Conservation (phyloP, 1,140 invertebrate genomes). For the Lordiphosa stackelbergi region DNA sequence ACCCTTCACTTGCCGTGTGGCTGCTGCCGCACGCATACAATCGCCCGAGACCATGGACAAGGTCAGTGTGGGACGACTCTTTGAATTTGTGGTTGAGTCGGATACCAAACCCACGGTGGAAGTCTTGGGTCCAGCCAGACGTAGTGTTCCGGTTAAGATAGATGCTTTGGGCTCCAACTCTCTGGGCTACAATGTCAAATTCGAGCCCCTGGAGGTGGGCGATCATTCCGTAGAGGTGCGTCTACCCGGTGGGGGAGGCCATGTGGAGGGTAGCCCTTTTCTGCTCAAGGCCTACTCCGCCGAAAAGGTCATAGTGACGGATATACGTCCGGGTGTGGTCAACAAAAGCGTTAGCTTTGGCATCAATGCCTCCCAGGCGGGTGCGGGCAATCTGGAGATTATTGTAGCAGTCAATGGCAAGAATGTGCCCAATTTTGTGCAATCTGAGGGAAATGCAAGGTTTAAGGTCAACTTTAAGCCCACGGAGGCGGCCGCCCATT, state of each 20-base stretch:
- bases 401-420: slow-evolving; percentile 98
- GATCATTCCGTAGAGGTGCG: slow-evolving; percentile 94
- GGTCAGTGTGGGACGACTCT: slow-evolving; percentile 90
- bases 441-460: slow-evolving; percentile 96
- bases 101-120: slow-evolving; percentile 86
- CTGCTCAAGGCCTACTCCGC: slow-evolving; percentile 97
- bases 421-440: slow-evolving; percentile 99
- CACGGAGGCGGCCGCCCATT: slow-evolving; percentile 91
- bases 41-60: slow-evolving; percentile 90
- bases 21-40: slow-evolving; percentile 86
- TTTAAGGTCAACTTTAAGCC: slow-evolving; percentile 98
- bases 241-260: slow-evolving; percentile 85
- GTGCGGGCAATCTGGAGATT: slow-evolving; percentile 97
- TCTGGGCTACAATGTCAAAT: slow-evolving; percentile 83
- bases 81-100: slow-evolving; percentile 91
- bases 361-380: slow-evolving; percentile 86
- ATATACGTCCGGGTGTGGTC: slow-evolving; percentile 91
- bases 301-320: slow-evolving; percentile 88
- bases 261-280: slow-evolving; percentile 96
- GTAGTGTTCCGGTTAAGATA: slow-evolving; percentile 83
- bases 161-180: slow-evolving; percentile 77
- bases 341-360: slow-evolving; percentile 95
- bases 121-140: slow-evolving; percentile 85
- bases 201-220: slow-evolving; percentile 92
- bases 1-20: slow-evolving; percentile 85